phyloP scores from a whole-genome alignment of 2,113 vertebrate species.

The Porphyrio hochstetteri region DNA sequence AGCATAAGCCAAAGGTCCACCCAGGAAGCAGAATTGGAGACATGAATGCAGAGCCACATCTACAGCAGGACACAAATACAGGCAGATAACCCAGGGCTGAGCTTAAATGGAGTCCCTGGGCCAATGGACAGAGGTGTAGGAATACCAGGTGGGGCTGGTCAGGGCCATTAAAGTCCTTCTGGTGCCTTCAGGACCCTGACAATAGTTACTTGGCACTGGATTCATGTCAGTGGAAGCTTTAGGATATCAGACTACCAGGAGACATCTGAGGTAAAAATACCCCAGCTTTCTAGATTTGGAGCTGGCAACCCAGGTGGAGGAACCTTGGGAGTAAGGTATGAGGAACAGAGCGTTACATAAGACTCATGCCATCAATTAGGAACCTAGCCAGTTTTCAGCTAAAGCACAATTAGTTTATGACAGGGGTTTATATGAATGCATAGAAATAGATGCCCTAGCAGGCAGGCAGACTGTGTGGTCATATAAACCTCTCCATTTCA shows the following conservation, averaged over 20 bases:
- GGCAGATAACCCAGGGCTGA: rapidly evolving
- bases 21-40: not conserved
- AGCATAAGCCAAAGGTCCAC: rapidly evolving
- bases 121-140: not conserved
- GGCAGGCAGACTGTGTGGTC: not conserved
- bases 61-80: rapidly evolving
- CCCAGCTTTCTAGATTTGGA: not conserved
- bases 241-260: not conserved
- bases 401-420: not conserved
- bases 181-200: not conserved
- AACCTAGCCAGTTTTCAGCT: not conserved
- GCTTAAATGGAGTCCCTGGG: not conserved
- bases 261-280: not conserved
- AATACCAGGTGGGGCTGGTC: not conserved
- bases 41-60: rapidly evolving
- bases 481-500: not conserved
- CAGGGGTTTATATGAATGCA: not conserved
- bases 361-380: not conserved
- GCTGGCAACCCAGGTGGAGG: not conserved
- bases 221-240: not conserved
- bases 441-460: not conserved
- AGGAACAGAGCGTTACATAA: not conserved
- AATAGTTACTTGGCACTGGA: not conserved
- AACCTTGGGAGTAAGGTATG: not conserved
- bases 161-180: not conserved